These are phyloP conservation scores for Nixonia krombeini DNA, from an alignment of 1,140 invertebrate species.

Conservation along the genomic window DNA sequence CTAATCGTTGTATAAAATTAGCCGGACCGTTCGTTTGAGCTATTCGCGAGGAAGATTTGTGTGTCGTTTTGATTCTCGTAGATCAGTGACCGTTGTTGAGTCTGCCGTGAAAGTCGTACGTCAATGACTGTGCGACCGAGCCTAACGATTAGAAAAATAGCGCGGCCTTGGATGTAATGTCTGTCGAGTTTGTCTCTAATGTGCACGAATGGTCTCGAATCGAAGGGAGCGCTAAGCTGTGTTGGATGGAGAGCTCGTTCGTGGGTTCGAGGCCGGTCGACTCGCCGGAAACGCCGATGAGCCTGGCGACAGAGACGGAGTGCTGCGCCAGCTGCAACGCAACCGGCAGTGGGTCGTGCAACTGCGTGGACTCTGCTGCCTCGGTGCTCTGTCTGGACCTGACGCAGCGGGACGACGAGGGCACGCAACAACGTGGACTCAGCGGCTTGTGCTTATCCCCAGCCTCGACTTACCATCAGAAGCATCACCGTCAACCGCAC, in stretches of 20 bases:
- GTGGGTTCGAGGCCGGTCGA: conserved; percentile 87
- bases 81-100: background rate
- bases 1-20: too few relatives aligned
- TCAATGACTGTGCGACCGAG: conserved; percentile 13
- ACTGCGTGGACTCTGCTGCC: conserved; percentile 60
- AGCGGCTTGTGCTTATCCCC: conserved; percentile 50
- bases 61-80: conserved; percentile 12
- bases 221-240: conserved; percentile 74
- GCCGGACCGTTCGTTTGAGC: too few relatives aligned
- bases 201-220: conserved; percentile 20
- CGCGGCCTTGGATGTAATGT: conserved; percentile 10
- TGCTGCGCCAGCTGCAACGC: conserved; percentile 64
- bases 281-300: conserved; percentile 85
- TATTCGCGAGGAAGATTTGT: too few relatives aligned
- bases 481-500: conserved; percentile 44
- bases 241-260: conserved; percentile 93
- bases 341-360: conserved; percentile 60
- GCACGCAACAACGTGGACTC: conserved; percentile 45
- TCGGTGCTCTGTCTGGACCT: conserved; percentile 63
- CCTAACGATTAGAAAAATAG: conserved; percentile 13
- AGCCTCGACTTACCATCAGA: conserved; percentile 46
- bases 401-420: too few relatives aligned
- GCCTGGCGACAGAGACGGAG: conserved; percentile 73
- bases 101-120: conserved; percentile 1
- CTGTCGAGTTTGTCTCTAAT: conserved; percentile 24